Base-by-base conservation (phyloP, 2,888 invertebrate species). In the Zygaena filipendulae region DNA sequence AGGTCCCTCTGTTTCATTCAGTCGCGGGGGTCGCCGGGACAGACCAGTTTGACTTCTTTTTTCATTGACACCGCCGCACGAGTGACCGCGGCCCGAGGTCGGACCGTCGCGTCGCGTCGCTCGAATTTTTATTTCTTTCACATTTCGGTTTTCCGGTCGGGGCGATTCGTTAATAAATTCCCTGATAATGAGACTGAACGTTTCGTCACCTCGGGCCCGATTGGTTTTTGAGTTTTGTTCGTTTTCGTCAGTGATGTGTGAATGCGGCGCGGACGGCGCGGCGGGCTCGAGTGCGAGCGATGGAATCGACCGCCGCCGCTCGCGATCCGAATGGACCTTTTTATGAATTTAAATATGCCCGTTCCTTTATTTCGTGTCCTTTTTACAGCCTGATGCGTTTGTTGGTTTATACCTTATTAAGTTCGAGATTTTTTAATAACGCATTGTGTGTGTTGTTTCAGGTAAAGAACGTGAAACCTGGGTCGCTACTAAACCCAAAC, bases 181-280 rank as follows among this genome's bases (percentile, higher is more conserved):
- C 69, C 74, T 74, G 77, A 79, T 79, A 77, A 79, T 77, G 77
- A 77, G 75, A 74, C 75, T 75, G 77, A 79, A 74, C 77, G 77
- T 77, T 79, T 79, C 77, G 75, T 79, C 77, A 79, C 77, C 77
- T 79, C 77, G 60, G n/a, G 66, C 74, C 72, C 72, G 75, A 77
- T 77, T 75, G 75, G 69, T 70, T 68, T n/a, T n/a, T 66, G 56
- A 58, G 56, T 59, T 69, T 68, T 63, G 63, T 64, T 59, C 47
- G 56, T 71, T 72, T 74, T 68, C 45, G 63, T 59, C 62, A 63
- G 59, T 60, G 60, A 69, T 72, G 74, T 75, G 77, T 74, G 75
- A 75, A 64, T 72, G 61, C 67, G 49, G 64, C 75, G 77, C 74
- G 75, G 75, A 64, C 74, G 61, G 67, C 49, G 64, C 66, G 69